Conservation (phyloP, 2,113 vertebrate genomes). For the Heptranchias perlo region DNA sequence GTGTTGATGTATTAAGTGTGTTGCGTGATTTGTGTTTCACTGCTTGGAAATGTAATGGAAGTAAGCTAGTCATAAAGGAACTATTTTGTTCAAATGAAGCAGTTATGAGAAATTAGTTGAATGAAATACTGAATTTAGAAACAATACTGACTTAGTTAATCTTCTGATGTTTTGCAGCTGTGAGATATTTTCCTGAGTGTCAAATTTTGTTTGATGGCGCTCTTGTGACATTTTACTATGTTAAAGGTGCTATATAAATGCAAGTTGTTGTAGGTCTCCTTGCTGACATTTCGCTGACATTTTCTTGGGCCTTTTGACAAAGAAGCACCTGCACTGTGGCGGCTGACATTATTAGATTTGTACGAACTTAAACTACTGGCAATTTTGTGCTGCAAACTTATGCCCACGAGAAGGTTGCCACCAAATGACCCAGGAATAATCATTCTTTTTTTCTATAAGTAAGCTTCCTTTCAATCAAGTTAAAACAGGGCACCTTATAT, state of each 20-base stretch:
- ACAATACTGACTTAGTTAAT: background rate
- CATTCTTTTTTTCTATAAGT: background rate
- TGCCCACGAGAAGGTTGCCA: background rate
- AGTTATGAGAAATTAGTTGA: background rate
- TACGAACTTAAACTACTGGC: background rate
- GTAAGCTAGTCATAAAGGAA: background rate
- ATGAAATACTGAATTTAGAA: background rate
- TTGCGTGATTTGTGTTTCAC: background rate
- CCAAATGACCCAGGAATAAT: background rate
- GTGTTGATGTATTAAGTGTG: constrained; percentile 5
- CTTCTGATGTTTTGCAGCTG: background rate
- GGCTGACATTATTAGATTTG: background rate
- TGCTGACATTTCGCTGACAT: background rate
- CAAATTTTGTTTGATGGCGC: no score
- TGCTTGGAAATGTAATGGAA: background rate
- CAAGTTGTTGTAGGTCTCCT: no score
- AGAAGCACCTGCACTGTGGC: background rate
- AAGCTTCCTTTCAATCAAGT: background rate
- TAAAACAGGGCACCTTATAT: background rate
- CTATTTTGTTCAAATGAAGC: background rate
- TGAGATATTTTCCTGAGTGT: background rate
- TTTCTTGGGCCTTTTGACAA: background rate
- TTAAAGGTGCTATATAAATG: no score
- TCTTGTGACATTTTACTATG: no score
- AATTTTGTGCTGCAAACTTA: background rate